Conservation (phyloP, 37 sponge, comb jelly and placozoan genomes). For the Chondrosia reniformis region DNA sequence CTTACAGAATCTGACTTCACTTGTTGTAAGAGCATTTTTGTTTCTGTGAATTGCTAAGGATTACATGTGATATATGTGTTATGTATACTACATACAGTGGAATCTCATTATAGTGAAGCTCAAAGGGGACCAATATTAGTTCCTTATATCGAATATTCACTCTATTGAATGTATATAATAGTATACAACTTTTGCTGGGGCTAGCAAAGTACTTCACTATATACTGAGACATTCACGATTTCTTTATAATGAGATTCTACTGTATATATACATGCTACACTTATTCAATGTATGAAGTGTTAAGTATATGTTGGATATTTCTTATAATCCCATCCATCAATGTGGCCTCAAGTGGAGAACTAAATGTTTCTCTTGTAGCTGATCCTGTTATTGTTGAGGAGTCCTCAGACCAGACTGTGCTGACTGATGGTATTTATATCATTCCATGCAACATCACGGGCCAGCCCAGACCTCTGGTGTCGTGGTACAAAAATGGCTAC, state of each 20-base stretch:
- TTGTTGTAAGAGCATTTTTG: not conserved
- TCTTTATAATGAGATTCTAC: too few relatives aligned
- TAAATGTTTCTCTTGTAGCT: slow-evolving; percentile 12
- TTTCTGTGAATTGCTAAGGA: not conserved
- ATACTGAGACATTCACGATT: too few relatives aligned
- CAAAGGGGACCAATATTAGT: too few relatives aligned
- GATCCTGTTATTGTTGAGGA: slow-evolving; percentile 24
- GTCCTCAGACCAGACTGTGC: slow-evolving; percentile 36
- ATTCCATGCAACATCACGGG: slow-evolving; percentile 39
- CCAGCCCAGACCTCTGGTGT: slow-evolving; percentile 54
- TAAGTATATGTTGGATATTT: not conserved
- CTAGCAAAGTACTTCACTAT: too few relatives aligned
- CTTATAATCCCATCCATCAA: not conserved
- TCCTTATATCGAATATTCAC: too few relatives aligned
- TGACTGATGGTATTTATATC: slow-evolving; percentile 29
- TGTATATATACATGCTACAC: too few relatives aligned
- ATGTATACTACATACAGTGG: too few relatives aligned
- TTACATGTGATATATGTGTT: too few relatives aligned
- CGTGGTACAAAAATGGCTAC: slow-evolving; percentile 44
- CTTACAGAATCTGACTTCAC: slow-evolving; percentile 7
- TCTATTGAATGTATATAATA: too few relatives aligned
- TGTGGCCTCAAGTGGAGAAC: not conserved
- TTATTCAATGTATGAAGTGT: too few relatives aligned
- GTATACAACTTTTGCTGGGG: too few relatives aligned
- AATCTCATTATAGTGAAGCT: too few relatives aligned